These are phyloP conservation scores for Isichthys henryi DNA, from an alignment of 2,113 vertebrate genomes.

Conservation along the genomic window DNA sequence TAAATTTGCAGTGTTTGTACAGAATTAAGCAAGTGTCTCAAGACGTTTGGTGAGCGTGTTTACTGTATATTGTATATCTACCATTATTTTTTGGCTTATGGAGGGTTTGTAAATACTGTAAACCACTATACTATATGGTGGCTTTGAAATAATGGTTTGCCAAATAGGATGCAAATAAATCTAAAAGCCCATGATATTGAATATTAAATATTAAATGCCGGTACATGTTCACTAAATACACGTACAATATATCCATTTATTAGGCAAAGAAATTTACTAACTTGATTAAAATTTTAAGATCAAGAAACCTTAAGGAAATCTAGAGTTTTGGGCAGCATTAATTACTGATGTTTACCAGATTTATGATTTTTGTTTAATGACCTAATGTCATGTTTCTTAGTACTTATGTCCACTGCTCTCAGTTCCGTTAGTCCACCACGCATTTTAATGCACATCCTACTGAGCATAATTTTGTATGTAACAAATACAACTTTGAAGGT, in stretches of 20 bases:
- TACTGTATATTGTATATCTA: not conserved
- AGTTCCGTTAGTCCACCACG: not conserved
- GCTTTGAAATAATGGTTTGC: not conserved
- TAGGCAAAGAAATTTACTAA: not conserved
- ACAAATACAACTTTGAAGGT: not conserved
- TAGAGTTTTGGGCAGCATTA: not conserved
- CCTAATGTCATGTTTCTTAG: not conserved
- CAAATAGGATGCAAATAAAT: not conserved
- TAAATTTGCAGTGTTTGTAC: not conserved
- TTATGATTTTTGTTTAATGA: not conserved
- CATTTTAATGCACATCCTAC: not conserved
- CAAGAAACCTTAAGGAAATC: not conserved
- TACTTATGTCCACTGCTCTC: not conserved
- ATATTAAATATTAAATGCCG: not conserved
- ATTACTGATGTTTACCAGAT: not conserved
- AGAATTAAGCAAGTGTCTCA: not conserved
- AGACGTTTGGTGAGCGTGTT: not conserved
- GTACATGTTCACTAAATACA: too few relatives aligned
- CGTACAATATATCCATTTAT: not conserved
- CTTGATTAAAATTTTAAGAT: not conserved
- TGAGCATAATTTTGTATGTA: not conserved
- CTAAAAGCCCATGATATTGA: not conserved
- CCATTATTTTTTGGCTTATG: not conserved
- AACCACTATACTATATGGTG: not conserved
- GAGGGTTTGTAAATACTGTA: not conserved